Percentiles rank a stretch among this genome's conserved stretches.
Conservation (phyloP, 2,797 vertebrate genomes). For the Enteromius viviparus region DNA sequence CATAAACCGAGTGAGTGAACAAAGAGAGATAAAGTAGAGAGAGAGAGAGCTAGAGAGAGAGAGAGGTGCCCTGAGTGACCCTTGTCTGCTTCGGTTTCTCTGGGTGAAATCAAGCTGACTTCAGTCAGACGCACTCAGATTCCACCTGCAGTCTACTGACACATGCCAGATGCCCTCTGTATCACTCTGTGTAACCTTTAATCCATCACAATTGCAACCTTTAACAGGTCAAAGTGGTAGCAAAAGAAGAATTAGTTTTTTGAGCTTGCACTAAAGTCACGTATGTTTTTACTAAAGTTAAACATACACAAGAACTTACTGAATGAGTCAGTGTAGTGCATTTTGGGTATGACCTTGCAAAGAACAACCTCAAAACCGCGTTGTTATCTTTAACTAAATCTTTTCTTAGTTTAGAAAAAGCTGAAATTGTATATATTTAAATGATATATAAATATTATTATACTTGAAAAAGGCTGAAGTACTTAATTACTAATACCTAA, state of each 20-base stretch:
- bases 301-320: neutral
- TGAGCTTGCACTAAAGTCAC: neutral
- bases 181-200: neutral
- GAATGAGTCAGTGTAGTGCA: neutral
- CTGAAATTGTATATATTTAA: neutral
- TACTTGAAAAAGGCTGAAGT: neutral
- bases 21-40: neutral
- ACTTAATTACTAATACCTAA: neutral
- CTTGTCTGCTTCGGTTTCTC: slow-evolving; percentile 33
- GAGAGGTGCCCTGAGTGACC: slow-evolving; percentile 7
- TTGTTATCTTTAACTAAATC: neutral
- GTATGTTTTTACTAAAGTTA: neutral
- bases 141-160: slow-evolving; percentile 48
- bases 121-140: slow-evolving; percentile 45
- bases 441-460: neutral
- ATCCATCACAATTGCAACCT: neutral
- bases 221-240: neutral
- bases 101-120: slow-evolving; percentile 45
- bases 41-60: neutral
- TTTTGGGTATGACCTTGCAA: neutral
- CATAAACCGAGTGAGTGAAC: neutral
- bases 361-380: neutral
- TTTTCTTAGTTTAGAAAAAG: neutral
- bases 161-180: slow-evolving; percentile 41
- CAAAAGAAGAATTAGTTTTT: neutral